phyloP scores from a whole-genome alignment of 2,888 invertebrate genomes.

The Drosophila nigricruria region DNA sequence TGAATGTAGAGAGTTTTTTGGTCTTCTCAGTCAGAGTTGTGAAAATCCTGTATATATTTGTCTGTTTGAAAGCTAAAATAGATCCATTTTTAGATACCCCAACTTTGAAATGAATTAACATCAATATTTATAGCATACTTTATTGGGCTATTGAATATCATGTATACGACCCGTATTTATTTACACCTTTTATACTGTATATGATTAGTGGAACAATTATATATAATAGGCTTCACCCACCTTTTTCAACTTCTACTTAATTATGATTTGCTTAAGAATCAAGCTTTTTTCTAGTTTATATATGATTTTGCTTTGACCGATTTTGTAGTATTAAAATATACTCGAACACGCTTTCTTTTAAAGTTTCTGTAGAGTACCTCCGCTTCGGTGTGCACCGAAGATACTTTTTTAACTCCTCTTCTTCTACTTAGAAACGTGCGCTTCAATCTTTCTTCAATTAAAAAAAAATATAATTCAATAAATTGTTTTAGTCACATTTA shows the following conservation, averaged over 20 bases:
- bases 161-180: not conserved
- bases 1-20: conserved; percentile 6
- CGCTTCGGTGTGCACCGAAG: conserved; percentile 47
- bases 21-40: not conserved
- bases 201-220: not conserved
- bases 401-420: conserved; percentile 22
- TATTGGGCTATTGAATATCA: not conserved
- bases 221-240: not conserved
- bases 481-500: conserved; percentile 38
- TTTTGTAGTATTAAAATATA: conserved; percentile 26
- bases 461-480: conserved; percentile 12
- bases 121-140: conserved; percentile 21
- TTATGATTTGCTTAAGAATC: conserved; percentile 36
- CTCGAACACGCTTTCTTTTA: conserved; percentile 3
- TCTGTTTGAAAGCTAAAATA: conserved; percentile 7
- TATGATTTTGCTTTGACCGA: conserved; percentile 10
- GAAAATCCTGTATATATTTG: conserved; percentile 13
- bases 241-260: not conserved
- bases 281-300: conserved; percentile 38
- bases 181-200: not conserved
- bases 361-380: conserved; percentile 23
- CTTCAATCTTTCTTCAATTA: conserved; percentile 30
- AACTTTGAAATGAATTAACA: not conserved
- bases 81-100: not conserved
- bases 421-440: conserved; percentile 28